Evolutionary conservation across 2,888 invertebrate genomes (phyloP), one percentile per base, ranked within the genome.

Genomic region (Drosophila mimetica): DNA sequence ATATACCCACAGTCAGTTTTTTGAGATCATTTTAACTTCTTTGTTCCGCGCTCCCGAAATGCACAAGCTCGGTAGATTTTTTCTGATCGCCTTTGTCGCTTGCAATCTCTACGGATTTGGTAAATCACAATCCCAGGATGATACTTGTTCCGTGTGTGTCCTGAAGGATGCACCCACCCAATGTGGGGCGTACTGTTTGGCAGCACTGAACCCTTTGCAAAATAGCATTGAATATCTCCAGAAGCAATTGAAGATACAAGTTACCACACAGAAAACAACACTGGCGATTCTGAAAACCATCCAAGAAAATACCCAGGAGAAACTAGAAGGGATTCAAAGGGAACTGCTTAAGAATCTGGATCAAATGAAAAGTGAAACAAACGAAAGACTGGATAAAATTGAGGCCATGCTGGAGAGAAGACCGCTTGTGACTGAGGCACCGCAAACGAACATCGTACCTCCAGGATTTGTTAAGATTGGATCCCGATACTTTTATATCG

Each of bases 381-480:
- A 34, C 2, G 34, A 34, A 34, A 34, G n/a, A 34, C 34, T 34
- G n/a, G 34, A 6, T 13, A 34, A n/a, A 9, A 34, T 34, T 34
- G 34, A 34, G 34, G 34, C n/a, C 7, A 34, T n/a, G 7, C 13
- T 34, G 6, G n/a, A 34, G 13, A n/a, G n/a, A 34, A n/a, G 34
- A 34, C 34, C 34, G n/a, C 13, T n/a, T 5, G n/a, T n/a, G 5
- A n/a, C 34, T n/a, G 6, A n/a, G 34, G 34, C 28, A 28, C 28
- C 28, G 28, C 9, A 8, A 30, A 30, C 28, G 11, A 30, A 34
- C 2, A 6, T 2, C 5, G n/a, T 34, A 6, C 34, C 34, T 2
- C 1, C 5, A 13, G 34, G 34, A 6, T 34, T 14, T 34, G 2
- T 14, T 2, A n/a, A n/a, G 67, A 69, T 74, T 64, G 82, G 32